A percentile compares a stretch with the other conserved stretches of the same genome.
Conservation (phyloP, 2,797 vertebrate species). For the Rallus crepitans region DNA sequence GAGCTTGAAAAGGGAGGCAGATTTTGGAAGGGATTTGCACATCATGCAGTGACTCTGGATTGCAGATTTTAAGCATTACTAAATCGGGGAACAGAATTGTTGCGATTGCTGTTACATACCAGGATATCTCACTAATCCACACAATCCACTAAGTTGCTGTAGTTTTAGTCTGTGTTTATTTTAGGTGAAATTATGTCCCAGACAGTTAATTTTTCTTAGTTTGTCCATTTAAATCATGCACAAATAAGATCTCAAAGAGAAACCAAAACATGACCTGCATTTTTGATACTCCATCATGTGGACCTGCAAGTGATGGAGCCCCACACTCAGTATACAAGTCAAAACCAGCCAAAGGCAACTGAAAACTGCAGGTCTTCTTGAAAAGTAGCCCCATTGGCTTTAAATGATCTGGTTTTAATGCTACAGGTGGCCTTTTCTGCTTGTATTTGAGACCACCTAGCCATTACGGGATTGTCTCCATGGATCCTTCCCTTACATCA, state of each 20-base stretch:
- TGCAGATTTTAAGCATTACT: conserved; percentile 55
- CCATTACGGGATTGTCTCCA: background rate
- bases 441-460: background rate
- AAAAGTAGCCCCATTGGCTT: background rate
- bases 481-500: background rate
- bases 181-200: conserved; percentile 30
- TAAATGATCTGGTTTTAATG: background rate
- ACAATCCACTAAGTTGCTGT: conserved; percentile 31
- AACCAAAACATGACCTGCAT: background rate
- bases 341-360: background rate
- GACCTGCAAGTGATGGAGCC: background rate
- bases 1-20: background rate
- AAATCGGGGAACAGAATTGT: conserved; percentile 30
- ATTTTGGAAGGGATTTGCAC: conserved; percentile 42
- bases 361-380: background rate
- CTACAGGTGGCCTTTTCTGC: background rate
- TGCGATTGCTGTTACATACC: conserved; percentile 34
- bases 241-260: conserved; percentile 10
- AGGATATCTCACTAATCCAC: conserved; percentile 48
- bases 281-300: background rate
- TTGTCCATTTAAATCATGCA: conserved; percentile 3
- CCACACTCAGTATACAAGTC: background rate
- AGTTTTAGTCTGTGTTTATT: conserved; percentile 42
- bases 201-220: conserved; percentile 36
- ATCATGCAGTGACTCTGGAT: conserved; percentile 18